These are phyloP conservation scores for Drosophila macrothrix DNA, from an alignment of 2,888 invertebrate species.

Conservation along the genomic window DNA sequence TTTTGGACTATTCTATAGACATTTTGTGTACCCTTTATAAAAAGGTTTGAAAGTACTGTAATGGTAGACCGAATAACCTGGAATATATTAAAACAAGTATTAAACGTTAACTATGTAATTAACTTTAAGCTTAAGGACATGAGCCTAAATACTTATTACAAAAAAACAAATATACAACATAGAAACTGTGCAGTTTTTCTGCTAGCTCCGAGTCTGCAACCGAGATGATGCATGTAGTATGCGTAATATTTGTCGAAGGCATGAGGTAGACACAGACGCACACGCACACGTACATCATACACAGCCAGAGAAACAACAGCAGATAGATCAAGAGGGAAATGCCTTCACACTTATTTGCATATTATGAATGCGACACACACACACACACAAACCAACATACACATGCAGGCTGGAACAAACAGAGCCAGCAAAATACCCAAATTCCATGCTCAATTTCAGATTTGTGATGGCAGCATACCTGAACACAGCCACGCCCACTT, in stretches of 20 bases:
- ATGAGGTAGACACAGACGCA: slow-evolving; percentile 28
- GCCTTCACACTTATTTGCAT: slow-evolving; percentile 54
- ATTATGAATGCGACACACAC: slow-evolving; percentile 40
- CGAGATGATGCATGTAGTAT: slow-evolving; percentile 17
- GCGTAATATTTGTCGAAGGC: slow-evolving; percentile 35
- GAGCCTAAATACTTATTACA: neutral
- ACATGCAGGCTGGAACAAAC: slow-evolving; percentile 20
- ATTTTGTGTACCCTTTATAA: neutral
- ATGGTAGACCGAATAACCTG: neutral
- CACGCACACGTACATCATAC: slow-evolving; percentile 7
- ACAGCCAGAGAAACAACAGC: slow-evolving; percentile 10
- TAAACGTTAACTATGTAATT: neutral
- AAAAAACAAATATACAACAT: no score
- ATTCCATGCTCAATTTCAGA: slow-evolving; percentile 81
- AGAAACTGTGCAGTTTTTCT: neutral
- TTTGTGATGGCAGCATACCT: slow-evolving; percentile 77
- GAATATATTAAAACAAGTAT: neutral
- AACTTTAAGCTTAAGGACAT: neutral
- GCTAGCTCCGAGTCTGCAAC: neutral
- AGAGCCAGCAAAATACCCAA: slow-evolving; percentile 68
- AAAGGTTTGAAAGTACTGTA: neutral
- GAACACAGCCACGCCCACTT: slow-evolving; percentile 60
- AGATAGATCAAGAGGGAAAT: slow-evolving; percentile 46
- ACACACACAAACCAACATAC: slow-evolving; percentile 22
- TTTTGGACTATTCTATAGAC: neutral